Evolutionary conservation across 2,888 invertebrate genomes (phyloP), one percentile per base, ranked within the genome.

Genomic region (Tenthredo amoena): DNA sequence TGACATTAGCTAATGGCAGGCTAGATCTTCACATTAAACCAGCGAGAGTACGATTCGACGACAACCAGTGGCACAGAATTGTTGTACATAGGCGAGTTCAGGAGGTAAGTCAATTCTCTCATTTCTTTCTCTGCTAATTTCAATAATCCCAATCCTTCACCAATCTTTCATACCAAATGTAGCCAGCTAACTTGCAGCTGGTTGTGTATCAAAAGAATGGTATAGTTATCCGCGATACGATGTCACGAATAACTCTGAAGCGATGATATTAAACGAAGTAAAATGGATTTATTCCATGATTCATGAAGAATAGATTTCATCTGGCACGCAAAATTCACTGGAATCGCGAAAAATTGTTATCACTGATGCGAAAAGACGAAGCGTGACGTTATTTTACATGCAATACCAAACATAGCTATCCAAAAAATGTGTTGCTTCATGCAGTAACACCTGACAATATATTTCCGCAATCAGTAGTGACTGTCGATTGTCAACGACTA

Each of bases 61-160:
- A 99, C 94, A 98, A 99, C 94, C 98, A 98, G 93, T 99, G 99
- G 99, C 99, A 99, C 94, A 98, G 97, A 94, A 96, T 99, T 85
- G 96, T 97, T 85, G 97, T 99, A 3, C 97, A 98, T 91, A 95
- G 99, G 86, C 96, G 97, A 91, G 97, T 99, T 89, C 98, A 98
- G 94, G 98, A 98, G 96, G 98, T 98, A 93, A 94, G 94, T 77
- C 26, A 6, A 77, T 31, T 7, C 7, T 77, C 40, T 50, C 5
- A 72, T 40, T 72, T 15, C n/a, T 40, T 21, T 12, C 12, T 31
- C 15, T 18, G 12, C 12, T 31, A 10, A 6, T 26, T 18, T 26
- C 26, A 21, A 4, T 10, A 0, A 7, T 21, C 21, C 40, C 26
- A n/a, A 26, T 74, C 12, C 18, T 31, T 68, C n/a, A n/a, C n/a